phyloP scores from a whole-genome alignment of 2,113 vertebrate genomes.

The Glareola pratincola region DNA sequence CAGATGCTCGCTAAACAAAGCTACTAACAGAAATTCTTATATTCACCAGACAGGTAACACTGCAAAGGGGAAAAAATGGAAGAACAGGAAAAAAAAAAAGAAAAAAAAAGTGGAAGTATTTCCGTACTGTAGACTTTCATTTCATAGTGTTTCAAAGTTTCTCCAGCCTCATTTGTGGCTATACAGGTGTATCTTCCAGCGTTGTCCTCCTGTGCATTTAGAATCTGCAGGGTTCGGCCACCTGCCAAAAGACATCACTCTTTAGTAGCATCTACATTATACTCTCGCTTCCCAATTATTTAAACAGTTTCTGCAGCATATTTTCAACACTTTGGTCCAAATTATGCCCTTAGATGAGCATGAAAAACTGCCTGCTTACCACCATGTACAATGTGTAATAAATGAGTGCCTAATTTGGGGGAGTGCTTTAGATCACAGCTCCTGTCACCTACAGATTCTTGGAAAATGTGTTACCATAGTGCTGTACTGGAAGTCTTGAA shows the following conservation, averaged over 20 bases:
- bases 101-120: background rate
- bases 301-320: background rate
- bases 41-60: background rate
- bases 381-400: accelerated
- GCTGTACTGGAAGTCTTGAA: background rate
- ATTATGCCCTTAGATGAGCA: background rate
- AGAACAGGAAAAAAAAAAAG: background rate
- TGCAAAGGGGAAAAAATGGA: background rate
- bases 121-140: constrained; percentile 91
- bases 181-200: constrained; percentile 90
- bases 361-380: background rate
- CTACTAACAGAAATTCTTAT: background rate
- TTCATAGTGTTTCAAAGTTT: constrained; percentile 89
- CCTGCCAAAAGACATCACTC: constrained; percentile 70
- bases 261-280: background rate
- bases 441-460: background rate
- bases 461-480: background rate
- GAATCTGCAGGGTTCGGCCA: constrained; percentile 90
- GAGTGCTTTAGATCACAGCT: background rate
- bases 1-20: background rate
- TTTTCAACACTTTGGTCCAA: background rate
- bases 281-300: background rate
- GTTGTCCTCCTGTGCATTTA: constrained; percentile 84
- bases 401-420: background rate
- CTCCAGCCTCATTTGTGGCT: constrained; percentile 94